Evolutionary conservation across 2,113 vertebrate genomes (phyloP), one percentile per base, ranked within the genome.

Genomic region (Megaceryle torquata): DNA sequence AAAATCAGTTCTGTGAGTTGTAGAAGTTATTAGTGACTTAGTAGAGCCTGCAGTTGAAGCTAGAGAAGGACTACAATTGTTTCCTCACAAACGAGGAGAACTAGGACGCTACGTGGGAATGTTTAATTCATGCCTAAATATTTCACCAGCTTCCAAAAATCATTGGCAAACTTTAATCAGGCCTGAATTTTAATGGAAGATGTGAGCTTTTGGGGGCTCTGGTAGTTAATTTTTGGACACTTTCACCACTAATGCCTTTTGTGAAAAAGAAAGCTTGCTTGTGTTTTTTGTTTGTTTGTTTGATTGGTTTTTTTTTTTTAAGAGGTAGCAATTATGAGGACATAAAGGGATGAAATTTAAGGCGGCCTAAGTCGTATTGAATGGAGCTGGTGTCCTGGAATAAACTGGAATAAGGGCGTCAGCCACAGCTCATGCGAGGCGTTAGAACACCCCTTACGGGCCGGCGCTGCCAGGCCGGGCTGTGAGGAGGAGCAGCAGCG

Each of bases 291-390:
- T 33, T 57, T 17, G 29, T 18, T 57, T 31, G 54, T 54, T 54
- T 28, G 15, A 17, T 54, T 17, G 9, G 48, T 22, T 48, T 22
- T 20, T 48, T 16, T 11, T 41, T 69, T 26, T 65, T 8, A 72
- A 43, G 64, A 69, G 15, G 17, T 50, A 71, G 17, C 15, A 54
- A 60, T 54, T 48, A n/a, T 6, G 10, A 67, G 10, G 39, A 75
- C 76, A 51, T 41, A 48, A 59, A 53, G 24, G 33, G 44, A 37
- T 43, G 22, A 68, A 35, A 46, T 24, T 59, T 63, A 81, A 43
- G 51, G 29, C 44, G 22, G 35, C 11, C 15, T 5, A 9, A 2
- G 18, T 35, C 4, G 9, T 1, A 0, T 4, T 35, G 64, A 74
- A 72, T 0, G 1, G 33, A 25, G 19, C 13, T 61, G 17, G 25